phyloP scores from a whole-genome alignment of 2,888 invertebrate species.

The Dorcus parallelipipedus region DNA sequence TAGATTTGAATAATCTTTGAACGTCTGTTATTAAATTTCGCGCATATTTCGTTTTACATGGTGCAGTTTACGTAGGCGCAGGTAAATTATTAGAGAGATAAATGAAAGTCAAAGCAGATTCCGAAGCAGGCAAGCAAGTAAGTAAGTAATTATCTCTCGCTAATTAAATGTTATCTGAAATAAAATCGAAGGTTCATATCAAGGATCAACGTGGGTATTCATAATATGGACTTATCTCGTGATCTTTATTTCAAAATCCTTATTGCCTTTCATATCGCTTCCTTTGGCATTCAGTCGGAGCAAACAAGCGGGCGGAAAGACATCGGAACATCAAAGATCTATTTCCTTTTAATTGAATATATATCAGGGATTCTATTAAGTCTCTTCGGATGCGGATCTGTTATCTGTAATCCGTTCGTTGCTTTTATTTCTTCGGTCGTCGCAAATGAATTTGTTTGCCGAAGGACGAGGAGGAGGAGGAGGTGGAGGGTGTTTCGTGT shows the following conservation, averaged over 20 bases:
- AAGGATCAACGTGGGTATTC: neutral
- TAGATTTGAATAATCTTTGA: too few relatives aligned
- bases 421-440: too few relatives aligned
- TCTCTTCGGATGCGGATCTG: constrained; percentile 3
- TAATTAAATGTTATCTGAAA: constrained; percentile 1
- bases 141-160: neutral
- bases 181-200: neutral
- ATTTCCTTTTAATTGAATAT: constrained; percentile 24
- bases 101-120: too few relatives aligned
- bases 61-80: too few relatives aligned
- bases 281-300: neutral
- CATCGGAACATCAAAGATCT: constrained; percentile 22
- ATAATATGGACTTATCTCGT: neutral
- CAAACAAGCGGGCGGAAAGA: constrained; percentile 12
- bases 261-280: neutral
- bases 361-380: constrained; percentile 20
- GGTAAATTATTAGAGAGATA: too few relatives aligned
- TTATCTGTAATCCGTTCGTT: neutral
- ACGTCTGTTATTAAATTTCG: too few relatives aligned
- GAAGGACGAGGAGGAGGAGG: too few relatives aligned
- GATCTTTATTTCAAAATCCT: neutral
- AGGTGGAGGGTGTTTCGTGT: neutral
- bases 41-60: too few relatives aligned
- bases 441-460: too few relatives aligned
- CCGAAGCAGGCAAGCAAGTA: too few relatives aligned